Evolutionary conservation across 1,140 invertebrate genomes (phyloP), one percentile per base, ranked within the genome.

Genomic region (Riptortus pedestris): DNA sequence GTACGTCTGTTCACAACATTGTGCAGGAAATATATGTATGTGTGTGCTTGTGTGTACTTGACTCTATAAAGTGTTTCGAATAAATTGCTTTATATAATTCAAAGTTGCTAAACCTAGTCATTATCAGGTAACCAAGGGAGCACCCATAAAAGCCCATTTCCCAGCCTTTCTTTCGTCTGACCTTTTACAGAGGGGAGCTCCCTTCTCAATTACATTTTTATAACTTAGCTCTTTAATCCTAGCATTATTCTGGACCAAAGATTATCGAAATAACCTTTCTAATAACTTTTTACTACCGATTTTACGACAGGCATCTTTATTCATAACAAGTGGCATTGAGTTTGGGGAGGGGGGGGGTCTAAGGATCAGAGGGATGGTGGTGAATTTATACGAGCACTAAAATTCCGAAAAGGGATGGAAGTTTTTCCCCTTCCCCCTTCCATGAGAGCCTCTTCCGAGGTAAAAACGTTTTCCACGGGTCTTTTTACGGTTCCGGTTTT

Each of bases 371-470:
- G 51, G 20, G 14, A 22, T 24, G 38, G 59, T 18, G 59, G 20
- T 33, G 38, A 38, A 55, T 55, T 55, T 55, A 55, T 55, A 55
- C 51, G 51, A 55, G 20, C 51, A 55, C 51, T 55, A 55, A 55
- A 55, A 55, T 55, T 55, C 51, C 20, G 2, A 26, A 18, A 3
- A 24, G 5, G 51, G 51, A 18, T 38, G 14, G 31, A 14, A 38
- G 5, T 14, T 14, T 0, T 4, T 18, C 51, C 51, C 51, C 51
- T 24, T 0, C 22, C 3, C 4, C 31, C 31, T 14, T 14, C 14
- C 31, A 38, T 38, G 31, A 5, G 5, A 14, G 5, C 31, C 31
- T 14, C 31, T 38, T 7, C 31, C 14, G 12, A 27, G 51, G 22
- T 7, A 26, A 55, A 55, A 26, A 2, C 3, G 20, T 55, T 55